phyloP scores from a whole-genome alignment of 2,113 vertebrate species.

The Lampris megalopsis region DNA sequence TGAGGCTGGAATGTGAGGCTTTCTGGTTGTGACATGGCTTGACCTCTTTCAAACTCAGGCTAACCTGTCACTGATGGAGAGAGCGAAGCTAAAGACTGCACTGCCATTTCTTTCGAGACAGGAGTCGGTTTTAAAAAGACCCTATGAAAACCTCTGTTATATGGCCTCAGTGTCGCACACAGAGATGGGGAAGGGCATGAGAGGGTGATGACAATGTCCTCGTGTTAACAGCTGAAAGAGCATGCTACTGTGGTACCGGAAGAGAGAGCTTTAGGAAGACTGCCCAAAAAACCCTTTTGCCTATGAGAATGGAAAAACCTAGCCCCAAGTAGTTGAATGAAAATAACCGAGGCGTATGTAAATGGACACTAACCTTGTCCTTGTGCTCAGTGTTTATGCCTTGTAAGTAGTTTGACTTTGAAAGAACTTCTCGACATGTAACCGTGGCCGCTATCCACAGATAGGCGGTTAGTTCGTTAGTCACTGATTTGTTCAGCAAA shows the following conservation, averaged over 20 bases:
- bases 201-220: conserved; percentile 58
- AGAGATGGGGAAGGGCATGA: conserved; percentile 19
- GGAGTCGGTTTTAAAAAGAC: not conserved
- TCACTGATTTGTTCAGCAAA: conserved; percentile 73
- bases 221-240: conserved; percentile 54
- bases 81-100: not conserved
- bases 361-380: not conserved
- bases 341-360: not conserved
- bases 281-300: not conserved
- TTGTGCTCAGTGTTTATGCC: conserved; percentile 1
- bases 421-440: conserved; percentile 25
- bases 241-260: not conserved
- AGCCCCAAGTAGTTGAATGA: not conserved
- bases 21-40: conserved; percentile 61
- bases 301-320: not conserved
- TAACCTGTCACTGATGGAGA: conserved; percentile 64
- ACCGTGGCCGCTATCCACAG: conserved; percentile 14
- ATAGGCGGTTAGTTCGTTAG: conserved; percentile 29
- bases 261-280: not conserved
- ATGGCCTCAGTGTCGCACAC: not conserved
- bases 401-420: conserved; percentile 35
- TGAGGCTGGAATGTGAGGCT: conserved; percentile 64
- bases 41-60: conserved; percentile 58
- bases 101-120: not conserved
- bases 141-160: conserved; percentile 5